These are phyloP conservation scores for Drosophila insularis DNA, from an alignment of 1,140 invertebrate genomes.

Conservation along the genomic window DNA sequence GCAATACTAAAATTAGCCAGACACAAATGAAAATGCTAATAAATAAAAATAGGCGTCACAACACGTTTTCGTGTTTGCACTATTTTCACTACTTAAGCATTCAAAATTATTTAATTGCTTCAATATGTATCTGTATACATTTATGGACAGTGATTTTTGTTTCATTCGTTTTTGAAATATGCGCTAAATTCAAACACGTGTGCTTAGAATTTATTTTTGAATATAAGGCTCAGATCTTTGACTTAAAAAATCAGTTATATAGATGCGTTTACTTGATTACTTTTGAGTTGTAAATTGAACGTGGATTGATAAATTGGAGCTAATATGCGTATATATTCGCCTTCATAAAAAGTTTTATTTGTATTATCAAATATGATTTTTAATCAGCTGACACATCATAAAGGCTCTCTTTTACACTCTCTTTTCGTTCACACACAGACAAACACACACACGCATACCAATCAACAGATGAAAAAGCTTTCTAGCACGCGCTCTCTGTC, in stretches of 20 bases:
- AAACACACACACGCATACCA: constrained; percentile 26
- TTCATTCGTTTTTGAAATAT: neutral
- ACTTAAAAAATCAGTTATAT: neutral
- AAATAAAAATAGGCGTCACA: neutral
- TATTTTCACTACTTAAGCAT: too few relatives aligned
- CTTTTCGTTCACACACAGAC: constrained; percentile 28
- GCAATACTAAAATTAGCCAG: constrained; percentile 12
- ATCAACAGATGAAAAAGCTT: constrained; percentile 65
- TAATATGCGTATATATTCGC: neutral
- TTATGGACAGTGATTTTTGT: too few relatives aligned
- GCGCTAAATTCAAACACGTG: neutral
- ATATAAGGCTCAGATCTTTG: neutral
- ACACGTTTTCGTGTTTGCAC: too few relatives aligned
- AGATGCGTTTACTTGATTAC: neutral
- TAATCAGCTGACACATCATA: constrained; percentile 23
- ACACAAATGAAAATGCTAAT: neutral
- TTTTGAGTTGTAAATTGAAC: neutral
- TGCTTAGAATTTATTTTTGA: too few relatives aligned
- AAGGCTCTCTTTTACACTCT: constrained; percentile 43
- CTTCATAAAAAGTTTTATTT: constrained; percentile 11
- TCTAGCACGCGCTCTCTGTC: neutral
- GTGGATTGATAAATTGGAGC: neutral
- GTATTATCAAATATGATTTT: constrained; percentile 9
- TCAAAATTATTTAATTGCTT: too few relatives aligned
- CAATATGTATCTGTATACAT: too few relatives aligned